Evolutionary conservation across 2,113 vertebrate species (phyloP).

Genomic region (Formicarius rufipectus): DNA sequence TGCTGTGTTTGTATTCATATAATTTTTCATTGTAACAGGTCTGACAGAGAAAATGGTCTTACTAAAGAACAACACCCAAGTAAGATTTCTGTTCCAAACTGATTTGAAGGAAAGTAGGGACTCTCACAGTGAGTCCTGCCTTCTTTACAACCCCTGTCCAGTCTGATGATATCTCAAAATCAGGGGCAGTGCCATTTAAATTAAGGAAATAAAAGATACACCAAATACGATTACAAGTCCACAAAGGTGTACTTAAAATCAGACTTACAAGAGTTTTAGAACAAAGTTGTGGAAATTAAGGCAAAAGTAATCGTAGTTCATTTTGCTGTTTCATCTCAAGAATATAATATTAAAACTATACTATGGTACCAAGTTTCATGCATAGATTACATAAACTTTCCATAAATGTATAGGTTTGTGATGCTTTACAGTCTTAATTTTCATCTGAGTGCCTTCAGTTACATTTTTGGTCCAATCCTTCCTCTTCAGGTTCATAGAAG

Average conservation of each 20-base stretch:
- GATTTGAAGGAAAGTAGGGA: not conserved
- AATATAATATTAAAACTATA: not conserved
- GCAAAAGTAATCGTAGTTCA: not conserved
- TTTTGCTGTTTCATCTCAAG: not conserved
- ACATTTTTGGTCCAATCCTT: not conserved
- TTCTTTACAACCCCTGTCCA: not conserved
- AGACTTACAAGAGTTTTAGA: not conserved
- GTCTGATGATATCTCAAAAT: not conserved
- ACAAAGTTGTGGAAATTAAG: not conserved
- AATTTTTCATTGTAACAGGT: not conserved
- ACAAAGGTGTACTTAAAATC: not conserved
- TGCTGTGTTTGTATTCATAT: not conserved
- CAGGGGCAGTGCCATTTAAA: not conserved
- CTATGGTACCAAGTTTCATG: not conserved
- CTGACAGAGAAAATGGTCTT: not conserved
- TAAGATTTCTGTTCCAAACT: not conserved
- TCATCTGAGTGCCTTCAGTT: not conserved
- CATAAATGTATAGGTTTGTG: not conserved
- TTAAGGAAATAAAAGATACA: not conserved
- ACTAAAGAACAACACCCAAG: not conserved
- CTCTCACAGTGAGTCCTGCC: not conserved
- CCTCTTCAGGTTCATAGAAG: not conserved
- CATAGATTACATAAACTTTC: not conserved
- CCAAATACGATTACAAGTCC: not conserved
- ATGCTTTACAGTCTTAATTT: not conserved